Percentiles rank a stretch among this genome's conserved stretches.
These are phyloP conservation scores for Climacteris rufus DNA, from an alignment of 2,113 vertebrate species.

Conservation along the genomic window DNA sequence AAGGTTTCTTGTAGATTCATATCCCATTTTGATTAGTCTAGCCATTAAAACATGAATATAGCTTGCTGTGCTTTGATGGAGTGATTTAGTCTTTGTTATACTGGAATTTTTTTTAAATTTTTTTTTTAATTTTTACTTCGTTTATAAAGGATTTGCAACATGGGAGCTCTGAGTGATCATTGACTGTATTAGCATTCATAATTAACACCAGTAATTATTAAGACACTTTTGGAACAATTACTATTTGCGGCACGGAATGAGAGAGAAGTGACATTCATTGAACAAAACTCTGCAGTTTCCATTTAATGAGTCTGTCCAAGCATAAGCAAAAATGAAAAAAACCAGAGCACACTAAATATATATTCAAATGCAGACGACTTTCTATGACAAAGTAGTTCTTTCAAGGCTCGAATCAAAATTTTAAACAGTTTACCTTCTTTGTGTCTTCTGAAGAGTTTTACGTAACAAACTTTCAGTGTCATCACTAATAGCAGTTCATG, in stretches of 20 bases:
- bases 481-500: slow-evolving; percentile 72
- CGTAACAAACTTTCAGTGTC: slow-evolving; percentile 77
- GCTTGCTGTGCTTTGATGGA: background rate
- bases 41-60: background rate
- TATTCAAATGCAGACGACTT: slow-evolving; percentile 55
- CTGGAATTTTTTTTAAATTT: background rate
- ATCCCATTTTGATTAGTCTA: background rate
- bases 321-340: slow-evolving; percentile 28
- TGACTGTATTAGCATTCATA: background rate
- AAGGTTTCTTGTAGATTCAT: background rate
- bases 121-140: background rate
- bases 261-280: slow-evolving; percentile 30
- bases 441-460: slow-evolving; percentile 71
- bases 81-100: background rate
- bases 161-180: background rate
- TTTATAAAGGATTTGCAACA: background rate
- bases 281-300: background rate
- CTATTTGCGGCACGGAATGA: background rate
- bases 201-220: slow-evolving; percentile 26
- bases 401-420: slow-evolving; percentile 57
- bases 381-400: slow-evolving; percentile 44
- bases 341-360: background rate
- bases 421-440: slow-evolving; percentile 69
- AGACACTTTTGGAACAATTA: slow-evolving; percentile 8
- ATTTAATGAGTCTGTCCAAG: slow-evolving; percentile 44